Conservation (phyloP, 2,113 vertebrate species). For the Engystomops pustulosus region DNA sequence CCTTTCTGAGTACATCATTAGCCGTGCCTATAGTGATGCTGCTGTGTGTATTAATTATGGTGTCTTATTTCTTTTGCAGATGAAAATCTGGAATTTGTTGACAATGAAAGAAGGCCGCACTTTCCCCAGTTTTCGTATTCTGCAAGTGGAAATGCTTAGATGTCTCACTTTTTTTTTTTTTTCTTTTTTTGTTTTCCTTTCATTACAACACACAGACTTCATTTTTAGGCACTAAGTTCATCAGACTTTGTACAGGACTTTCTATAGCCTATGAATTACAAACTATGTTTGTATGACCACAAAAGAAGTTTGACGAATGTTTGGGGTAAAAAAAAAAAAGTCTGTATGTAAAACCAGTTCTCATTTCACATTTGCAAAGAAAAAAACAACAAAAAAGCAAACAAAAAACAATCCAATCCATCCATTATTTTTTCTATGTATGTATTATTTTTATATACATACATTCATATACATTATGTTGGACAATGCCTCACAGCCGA, state of each 20-base stretch:
- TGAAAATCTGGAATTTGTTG: conserved; percentile 91
- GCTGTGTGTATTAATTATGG: neutral
- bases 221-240: conserved; percentile 76
- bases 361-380: conserved; percentile 71
- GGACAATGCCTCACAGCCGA: conserved; percentile 63
- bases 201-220: conserved; percentile 72
- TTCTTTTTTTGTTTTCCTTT: conserved; percentile 61
- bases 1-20: neutral
- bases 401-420: too few species aligned
- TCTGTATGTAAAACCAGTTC: conserved; percentile 72
- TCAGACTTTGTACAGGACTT: conserved; percentile 76
- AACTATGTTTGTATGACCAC: conserved; percentile 73
- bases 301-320: conserved; percentile 67
- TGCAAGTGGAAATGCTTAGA: conserved; percentile 89
- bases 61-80: conserved; percentile 70
- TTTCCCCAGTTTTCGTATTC: conserved; percentile 98
- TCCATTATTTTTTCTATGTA: conserved; percentile 65
- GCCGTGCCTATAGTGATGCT: neutral
- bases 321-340: conserved; percentile 62
- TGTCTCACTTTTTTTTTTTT: conserved; percentile 44
- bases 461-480: conserved; percentile 66
- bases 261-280: conserved; percentile 74
- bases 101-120: conserved; percentile 92
- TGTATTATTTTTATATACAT: conserved; percentile 55
- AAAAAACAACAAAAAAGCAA: conserved; percentile 63